Evolutionary conservation across 64 coral and sea anemone genomes (phyloP), one percentile per base, ranked within the genome.

Genomic region (Orbicella faveolata): DNA sequence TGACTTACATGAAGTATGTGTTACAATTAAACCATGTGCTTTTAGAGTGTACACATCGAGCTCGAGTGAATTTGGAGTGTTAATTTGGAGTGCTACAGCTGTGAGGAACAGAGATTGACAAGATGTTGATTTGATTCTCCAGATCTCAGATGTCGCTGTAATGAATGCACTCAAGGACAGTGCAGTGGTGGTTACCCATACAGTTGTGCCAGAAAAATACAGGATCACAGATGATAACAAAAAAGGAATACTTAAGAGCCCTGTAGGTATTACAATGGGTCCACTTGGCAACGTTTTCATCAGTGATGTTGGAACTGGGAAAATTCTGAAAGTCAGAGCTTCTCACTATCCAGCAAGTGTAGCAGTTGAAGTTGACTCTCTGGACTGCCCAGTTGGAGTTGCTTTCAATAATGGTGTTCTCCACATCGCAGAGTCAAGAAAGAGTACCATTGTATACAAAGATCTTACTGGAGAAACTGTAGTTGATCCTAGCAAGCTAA

Each of bases 301-400:
- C 5, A 90, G 79, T 76, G 80, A 91, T 36, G 26, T 92, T 77
- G 74, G 20, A 78, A 79, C 55, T 79, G 88, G 88, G 37, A 92
- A 87, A 87, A 78, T 75, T 34, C 11, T 83, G 66, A 90, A 90
- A 90, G 82, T 92, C 57, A 77, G 75, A 39, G 75, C 36, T 52
- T 78, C 36, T 65, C 90, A 92, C 90, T 86, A 92, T 78, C 81
- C 81, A 64, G 90, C 81, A 44, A 92, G 23, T 52, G 73, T 92
- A 9, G n/a, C 90, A 34, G 39, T 87, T 52, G 90, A 92, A 92
- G 74, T 72, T 13, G 57, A 92, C 11, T 63, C 13, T 19, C 19
- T 63, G 61, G 61, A 63, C 13, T 78, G 74, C 78, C 82, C 81
- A 44, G 39, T 92, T 86, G 80, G 72, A 26, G 65, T 63, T 84